Conservation (phyloP, 2,113 vertebrate genomes). For the Scophthalmus maximus region DNA sequence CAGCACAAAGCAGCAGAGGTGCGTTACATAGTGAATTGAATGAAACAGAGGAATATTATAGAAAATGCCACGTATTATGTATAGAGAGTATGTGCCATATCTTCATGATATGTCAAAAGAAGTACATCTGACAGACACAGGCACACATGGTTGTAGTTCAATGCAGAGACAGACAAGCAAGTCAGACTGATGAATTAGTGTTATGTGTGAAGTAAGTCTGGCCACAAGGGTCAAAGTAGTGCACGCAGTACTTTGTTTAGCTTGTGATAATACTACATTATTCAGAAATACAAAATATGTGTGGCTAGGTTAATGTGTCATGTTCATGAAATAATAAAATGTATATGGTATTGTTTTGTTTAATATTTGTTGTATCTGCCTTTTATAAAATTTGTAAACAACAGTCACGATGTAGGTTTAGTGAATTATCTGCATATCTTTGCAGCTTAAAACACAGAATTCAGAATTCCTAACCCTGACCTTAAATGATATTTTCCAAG, state of each 20-base stretch:
- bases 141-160: background rate
- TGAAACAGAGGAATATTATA: background rate
- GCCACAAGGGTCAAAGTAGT: no score
- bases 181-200: conserved; percentile 15
- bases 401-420: no score
- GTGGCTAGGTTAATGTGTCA: conserved; percentile 17
- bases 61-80: background rate
- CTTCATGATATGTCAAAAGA: background rate
- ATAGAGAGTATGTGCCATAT: background rate
- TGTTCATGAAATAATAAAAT: background rate
- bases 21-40: background rate
- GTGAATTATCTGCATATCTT: no score
- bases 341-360: background rate
- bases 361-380: background rate
- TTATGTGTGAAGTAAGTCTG: conserved; percentile 19
- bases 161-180: background rate
- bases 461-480: no score
- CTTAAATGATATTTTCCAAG: no score
- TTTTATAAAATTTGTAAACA: background rate
- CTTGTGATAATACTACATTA: conserved; percentile 53
- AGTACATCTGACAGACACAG: background rate
- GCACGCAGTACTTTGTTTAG: no score
- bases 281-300: conserved; percentile 42
- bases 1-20: conserved; percentile 86
- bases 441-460: no score